A percentile compares a stretch with the other conserved stretches of the same genome.
These are phyloP conservation scores for Galendromus occidentalis DNA, from an alignment of 1,140 invertebrate genomes.

Conservation along the genomic window DNA sequence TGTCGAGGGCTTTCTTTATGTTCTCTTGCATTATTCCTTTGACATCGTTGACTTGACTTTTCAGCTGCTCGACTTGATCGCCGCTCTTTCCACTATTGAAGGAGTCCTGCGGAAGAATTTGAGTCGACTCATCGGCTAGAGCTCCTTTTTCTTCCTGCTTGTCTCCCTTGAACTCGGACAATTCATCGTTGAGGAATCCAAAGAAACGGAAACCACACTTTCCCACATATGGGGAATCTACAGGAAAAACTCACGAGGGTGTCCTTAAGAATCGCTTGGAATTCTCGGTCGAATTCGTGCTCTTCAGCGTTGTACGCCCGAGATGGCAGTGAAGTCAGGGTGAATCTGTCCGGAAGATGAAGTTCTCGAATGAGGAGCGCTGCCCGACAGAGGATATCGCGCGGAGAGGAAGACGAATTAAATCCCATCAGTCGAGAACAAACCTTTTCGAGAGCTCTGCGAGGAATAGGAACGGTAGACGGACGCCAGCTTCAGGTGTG, in stretches of 20 bases:
- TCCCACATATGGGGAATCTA: not conserved
- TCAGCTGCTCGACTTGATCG: slow-evolving; percentile 11
- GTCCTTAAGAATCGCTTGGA: not conserved
- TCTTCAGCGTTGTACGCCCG: slow-evolving; percentile 1
- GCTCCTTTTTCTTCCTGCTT: too few relatives aligned
- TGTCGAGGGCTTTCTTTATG: slow-evolving; percentile 23
- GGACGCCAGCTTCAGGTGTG: not conserved
- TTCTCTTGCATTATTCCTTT: slow-evolving; percentile 23
- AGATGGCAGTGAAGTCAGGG: not conserved
- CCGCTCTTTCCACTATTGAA: not conserved
- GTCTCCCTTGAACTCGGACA: too few relatives aligned
- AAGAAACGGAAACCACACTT: too few relatives aligned
- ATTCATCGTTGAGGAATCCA: too few relatives aligned
- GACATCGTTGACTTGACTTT: slow-evolving; percentile 22
- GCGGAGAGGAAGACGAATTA: too few relatives aligned
- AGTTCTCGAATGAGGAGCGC: not conserved
- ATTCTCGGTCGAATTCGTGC: slow-evolving; percentile 5
- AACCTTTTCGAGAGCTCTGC: not conserved
- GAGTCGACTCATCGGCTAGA: too few relatives aligned
- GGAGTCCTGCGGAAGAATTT: not conserved
- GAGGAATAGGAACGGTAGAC: not conserved
- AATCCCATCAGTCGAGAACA: too few relatives aligned
- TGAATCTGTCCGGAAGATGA: not conserved
- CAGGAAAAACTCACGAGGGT: not conserved
- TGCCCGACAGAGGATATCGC: not conserved